Base-by-base conservation (phyloP, 2,888 invertebrate species). In the Strigamia transsilvanica region DNA sequence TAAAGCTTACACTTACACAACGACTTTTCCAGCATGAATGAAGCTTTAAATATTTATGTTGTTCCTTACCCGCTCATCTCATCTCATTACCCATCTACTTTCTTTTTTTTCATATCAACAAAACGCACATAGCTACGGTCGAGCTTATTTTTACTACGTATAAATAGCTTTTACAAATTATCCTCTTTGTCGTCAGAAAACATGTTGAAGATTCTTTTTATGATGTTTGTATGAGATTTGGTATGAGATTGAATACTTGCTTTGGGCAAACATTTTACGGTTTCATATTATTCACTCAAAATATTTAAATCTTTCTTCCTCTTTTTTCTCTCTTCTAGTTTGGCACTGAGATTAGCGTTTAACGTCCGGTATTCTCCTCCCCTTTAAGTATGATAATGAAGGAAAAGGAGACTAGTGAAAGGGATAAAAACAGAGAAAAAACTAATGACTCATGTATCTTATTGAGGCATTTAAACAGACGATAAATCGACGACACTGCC, bases 141-240 rank as follows among this genome's bases (percentile, higher is more conserved):
- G 46, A 46, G 46, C 46, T 46, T 46, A 46, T 46, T 46, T 46
- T 46, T 46, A 46, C 46, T 46, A 46, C 15, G 46, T 46, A 46
- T 46, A 46, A 46, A 46, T 46, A 46, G 46, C 46, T 46, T 10
- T 12, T 46, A 46, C 46, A 46, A 46, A 46, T 46, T 46, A 46
- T 46, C 46, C 46, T 46, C 46, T 46, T 46, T 46, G 46, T 46
- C 46, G 46, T 46, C 46, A 46, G 12, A 46, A 46, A 46, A 46
- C 46, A 46, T 46, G 46, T 12, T 46, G 46, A 15, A 46, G 46
- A 46, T 46, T 46, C 10, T 46, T 46, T 46, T 46, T 46, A 46
- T 46, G 46, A 13, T 46, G 46, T 46, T 46, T 46, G 46, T 46
- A 46, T 15, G 46, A 46, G 46, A 46, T 46, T 46, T 46, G 12